These are phyloP conservation scores for Malacosoma neustria DNA, from an alignment of 2,888 invertebrate genomes.

Conservation along the genomic window DNA sequence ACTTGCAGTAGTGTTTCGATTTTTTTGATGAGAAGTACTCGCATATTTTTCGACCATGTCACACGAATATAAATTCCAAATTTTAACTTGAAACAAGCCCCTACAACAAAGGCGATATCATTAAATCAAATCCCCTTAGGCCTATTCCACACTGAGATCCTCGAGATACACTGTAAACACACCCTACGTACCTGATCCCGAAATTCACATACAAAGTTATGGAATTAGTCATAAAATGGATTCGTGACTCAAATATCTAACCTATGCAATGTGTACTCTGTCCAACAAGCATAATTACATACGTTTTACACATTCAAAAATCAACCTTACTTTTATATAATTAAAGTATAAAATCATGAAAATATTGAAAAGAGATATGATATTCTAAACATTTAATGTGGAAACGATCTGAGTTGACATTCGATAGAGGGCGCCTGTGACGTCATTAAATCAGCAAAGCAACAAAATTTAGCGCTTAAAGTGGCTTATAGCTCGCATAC, in stretches of 20 bases:
- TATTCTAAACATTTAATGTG: conserved; percentile 13
- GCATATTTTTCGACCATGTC: background rate
- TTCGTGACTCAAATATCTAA: conserved; percentile 74
- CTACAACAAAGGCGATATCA: background rate
- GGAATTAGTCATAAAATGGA: conserved; percentile 75
- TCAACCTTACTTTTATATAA: fast-evolving
- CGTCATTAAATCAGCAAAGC: conserved; percentile 72
- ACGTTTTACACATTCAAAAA: conserved; percentile 3
- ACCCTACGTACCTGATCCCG: conserved; percentile 59
- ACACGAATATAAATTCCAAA: conserved; percentile 7
- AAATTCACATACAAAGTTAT: conserved; percentile 74
- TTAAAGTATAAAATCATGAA: conserved; percentile 14
- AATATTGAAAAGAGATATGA: conserved; percentile 5
- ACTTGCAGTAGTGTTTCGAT: no score
- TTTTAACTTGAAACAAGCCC: conserved; percentile 11
- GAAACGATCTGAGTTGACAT: conserved; percentile 65
- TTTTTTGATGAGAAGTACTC: no score
- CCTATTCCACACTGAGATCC: background rate
- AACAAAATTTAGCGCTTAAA: conserved; percentile 62
- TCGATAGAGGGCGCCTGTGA: conserved; percentile 69
- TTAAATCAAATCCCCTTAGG: background rate
- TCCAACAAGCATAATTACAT: conserved; percentile 14
- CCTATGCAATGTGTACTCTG: conserved; percentile 41
- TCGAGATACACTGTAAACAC: conserved; percentile 57
- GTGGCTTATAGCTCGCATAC: conserved; percentile 5